phyloP scores from a whole-genome alignment of 92 coral and sea anemone species.

The Meandrina meandrites region DNA sequence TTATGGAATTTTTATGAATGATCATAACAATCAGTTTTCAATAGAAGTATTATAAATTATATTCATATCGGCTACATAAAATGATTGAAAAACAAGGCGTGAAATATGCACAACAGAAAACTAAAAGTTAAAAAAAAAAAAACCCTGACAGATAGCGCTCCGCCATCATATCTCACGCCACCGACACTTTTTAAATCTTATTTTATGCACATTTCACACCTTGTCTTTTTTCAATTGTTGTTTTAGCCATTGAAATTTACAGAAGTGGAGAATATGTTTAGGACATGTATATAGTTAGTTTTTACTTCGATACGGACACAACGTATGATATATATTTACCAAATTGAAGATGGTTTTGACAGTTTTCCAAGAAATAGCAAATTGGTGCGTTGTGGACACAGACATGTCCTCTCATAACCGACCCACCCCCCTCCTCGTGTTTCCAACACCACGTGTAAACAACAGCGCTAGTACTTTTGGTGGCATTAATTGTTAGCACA shows the following conservation, averaged over 20 bases:
- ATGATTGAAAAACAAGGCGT: neutral
- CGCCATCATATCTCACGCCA: no score
- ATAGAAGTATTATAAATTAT: neutral
- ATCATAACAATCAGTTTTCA: neutral
- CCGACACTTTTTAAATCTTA: no score
- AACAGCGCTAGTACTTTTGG: no score
- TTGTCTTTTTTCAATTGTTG: neutral
- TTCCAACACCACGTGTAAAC: no score
- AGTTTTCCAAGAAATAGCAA: no score
- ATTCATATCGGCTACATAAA: neutral
- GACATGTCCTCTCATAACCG: no score
- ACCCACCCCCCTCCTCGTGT: no score
- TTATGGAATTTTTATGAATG: slow-evolving; percentile 47
- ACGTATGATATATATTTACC: neutral
- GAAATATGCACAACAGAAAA: neutral
- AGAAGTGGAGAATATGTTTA: neutral
- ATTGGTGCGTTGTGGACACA: no score
- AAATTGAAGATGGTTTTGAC: no score
- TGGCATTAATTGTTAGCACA: no score
- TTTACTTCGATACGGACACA: neutral
- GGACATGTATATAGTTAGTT: neutral
- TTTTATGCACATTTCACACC: neutral
- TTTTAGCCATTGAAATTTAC: neutral
- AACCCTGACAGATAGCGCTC: no score
- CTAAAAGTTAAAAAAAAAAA: no score